Percentiles rank a stretch among this genome's conserved stretches.
Conservation (phyloP, 2,797 vertebrate species). For the Coranthus polyacanthus region DNA sequence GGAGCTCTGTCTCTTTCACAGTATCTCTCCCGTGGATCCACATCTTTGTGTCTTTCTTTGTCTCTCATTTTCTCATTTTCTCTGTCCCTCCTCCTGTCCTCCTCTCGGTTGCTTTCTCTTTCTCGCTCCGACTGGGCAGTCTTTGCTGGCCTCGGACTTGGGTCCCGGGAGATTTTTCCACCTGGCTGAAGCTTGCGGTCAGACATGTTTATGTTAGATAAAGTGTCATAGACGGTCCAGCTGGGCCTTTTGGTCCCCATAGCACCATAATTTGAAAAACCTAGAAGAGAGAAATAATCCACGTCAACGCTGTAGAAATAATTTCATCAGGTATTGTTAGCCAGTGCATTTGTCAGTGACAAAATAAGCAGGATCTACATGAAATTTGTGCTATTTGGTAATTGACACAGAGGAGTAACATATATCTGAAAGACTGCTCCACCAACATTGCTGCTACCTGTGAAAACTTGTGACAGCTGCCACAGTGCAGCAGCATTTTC, state of each 20-base stretch:
- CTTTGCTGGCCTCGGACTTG: conserved; percentile 72
- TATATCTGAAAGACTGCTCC: not conserved
- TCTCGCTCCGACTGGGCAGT: conserved; percentile 63
- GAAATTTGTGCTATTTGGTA: not conserved
- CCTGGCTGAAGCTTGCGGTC: conserved; percentile 73
- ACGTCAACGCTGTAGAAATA: conserved; percentile 28
- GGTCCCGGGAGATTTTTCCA: conserved; percentile 70
- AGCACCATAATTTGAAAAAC: conserved; percentile 72
- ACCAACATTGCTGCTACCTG: not conserved
- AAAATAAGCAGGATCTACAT: not conserved
- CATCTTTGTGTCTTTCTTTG: conserved; percentile 62
- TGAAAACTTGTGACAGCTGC: not conserved
- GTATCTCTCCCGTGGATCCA: conserved; percentile 46
- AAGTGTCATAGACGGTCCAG: conserved; percentile 69
- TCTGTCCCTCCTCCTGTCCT: conserved; percentile 66
- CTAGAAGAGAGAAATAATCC: conserved; percentile 66
- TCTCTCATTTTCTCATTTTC: conserved; percentile 62
- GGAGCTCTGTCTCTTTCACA: conserved; percentile 54
- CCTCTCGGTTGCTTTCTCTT: conserved; percentile 55
- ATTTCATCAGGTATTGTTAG: not conserved
- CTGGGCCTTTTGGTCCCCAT: conserved; percentile 83
- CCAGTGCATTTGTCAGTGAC: conserved; percentile 4
- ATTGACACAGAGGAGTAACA: not conserved
- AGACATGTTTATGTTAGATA: conserved; percentile 68
- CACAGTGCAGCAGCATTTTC: not conserved